Conservation (phyloP, 2,113 vertebrate genomes). For the Procavia capensis region DNA sequence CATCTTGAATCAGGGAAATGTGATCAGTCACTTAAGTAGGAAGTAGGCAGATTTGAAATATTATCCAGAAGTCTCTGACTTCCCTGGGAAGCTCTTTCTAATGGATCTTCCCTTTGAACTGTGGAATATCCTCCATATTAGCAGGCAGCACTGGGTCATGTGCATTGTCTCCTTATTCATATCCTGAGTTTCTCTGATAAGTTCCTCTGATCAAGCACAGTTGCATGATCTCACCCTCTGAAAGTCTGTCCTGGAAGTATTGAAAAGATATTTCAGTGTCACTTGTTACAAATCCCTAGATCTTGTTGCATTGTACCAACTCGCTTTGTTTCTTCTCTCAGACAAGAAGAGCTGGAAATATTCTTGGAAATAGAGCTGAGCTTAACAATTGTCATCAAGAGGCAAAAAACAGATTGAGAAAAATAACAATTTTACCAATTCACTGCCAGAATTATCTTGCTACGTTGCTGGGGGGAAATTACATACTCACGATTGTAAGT, state of each 20-base stretch:
- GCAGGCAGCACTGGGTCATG: background rate
- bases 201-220: background rate
- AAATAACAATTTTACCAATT: slow-evolving; percentile 26
- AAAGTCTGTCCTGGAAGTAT: slow-evolving; percentile 35
- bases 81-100: background rate
- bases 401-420: background rate
- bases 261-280: background rate
- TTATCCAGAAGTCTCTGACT: background rate
- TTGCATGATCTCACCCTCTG: background rate
- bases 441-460: background rate
- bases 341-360: background rate
- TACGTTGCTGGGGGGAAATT: background rate
- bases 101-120: background rate
- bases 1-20: background rate
- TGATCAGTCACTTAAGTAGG: background rate
- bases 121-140: background rate
- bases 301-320: background rate
- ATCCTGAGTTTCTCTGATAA: background rate
- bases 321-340: background rate
- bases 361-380: background rate
- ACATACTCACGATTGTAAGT: background rate
- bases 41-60: slow-evolving; percentile 7
- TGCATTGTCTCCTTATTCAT: background rate
- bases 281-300: slow-evolving; percentile 15
- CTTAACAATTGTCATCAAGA: slow-evolving; percentile 6